Evolutionary conservation across 2,113 vertebrate species (phyloP).

Genomic region (Channa argus): DNA sequence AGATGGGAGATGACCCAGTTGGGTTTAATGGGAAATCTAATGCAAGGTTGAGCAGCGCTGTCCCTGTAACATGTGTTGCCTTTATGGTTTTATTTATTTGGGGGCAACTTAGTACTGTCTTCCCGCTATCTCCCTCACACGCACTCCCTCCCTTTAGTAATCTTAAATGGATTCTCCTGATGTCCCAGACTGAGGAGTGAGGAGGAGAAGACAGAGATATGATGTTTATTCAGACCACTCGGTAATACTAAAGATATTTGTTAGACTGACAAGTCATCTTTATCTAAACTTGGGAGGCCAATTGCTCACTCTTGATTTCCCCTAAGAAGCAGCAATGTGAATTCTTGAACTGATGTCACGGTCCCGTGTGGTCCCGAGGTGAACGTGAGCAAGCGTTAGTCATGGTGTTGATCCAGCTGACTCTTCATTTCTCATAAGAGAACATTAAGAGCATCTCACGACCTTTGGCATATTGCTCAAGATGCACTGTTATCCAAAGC

Average conservation of each 20-base stretch:
- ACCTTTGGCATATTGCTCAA: conserved; percentile 62
- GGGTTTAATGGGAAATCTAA: conserved; percentile 71
- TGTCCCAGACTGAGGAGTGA: conserved; percentile 34
- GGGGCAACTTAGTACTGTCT: conserved; percentile 48
- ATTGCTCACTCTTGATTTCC: conserved; percentile 73
- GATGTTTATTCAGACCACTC: conserved; percentile 63
- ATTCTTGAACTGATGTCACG: conserved; percentile 75
- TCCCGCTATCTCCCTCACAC: conserved; percentile 14
- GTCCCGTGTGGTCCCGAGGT: conserved; percentile 59
- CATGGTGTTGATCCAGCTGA: conserved; percentile 74
- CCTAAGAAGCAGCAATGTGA: conserved; percentile 58
- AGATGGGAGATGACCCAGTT: conserved; percentile 36
- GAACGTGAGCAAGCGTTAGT: conserved; percentile 73
- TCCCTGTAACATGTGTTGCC: conserved; percentile 57
- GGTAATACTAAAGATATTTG: conserved; percentile 68
- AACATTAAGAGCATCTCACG: conserved; percentile 56
- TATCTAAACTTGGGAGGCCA: conserved; percentile 73
- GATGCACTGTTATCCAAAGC: conserved; percentile 66
- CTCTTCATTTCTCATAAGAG: conserved; percentile 71
- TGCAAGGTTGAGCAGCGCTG: conserved; percentile 60
- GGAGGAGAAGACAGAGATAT: conserved; percentile 38
- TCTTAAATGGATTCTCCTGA: conserved; percentile 49
- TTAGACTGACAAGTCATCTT: conserved; percentile 55
- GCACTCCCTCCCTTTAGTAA: conserved; percentile 26
- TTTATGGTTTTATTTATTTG: conserved; percentile 63